Evolutionary conservation across 2,113 vertebrate species (phyloP).

Genomic region (Zosterops japonicus): DNA sequence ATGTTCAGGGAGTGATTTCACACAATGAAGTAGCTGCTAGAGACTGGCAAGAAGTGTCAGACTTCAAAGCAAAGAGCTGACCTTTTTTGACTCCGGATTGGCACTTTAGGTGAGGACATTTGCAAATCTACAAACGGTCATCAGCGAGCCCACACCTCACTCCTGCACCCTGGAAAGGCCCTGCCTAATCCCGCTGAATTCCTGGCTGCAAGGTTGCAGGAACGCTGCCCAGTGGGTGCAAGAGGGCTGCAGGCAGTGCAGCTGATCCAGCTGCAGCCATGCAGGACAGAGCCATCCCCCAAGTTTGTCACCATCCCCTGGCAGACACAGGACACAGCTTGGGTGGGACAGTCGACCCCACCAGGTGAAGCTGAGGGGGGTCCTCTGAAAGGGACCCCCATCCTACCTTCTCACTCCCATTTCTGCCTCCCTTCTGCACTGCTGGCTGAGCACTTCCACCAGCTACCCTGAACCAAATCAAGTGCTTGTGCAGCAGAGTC

Average conservation of each 20-base stretch:
- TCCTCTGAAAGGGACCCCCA: neutral
- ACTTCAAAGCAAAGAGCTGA: slow-evolving; percentile 26
- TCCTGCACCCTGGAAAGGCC: neutral
- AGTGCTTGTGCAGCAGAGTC: neutral
- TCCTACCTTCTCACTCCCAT: neutral
- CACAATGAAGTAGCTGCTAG: slow-evolving; percentile 29
- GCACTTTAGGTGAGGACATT: neutral
- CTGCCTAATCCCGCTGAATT: neutral
- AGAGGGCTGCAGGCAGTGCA: neutral
- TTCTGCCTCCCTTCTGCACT: neutral
- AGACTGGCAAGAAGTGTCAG: slow-evolving; percentile 35
- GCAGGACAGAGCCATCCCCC: rapidly evolving
- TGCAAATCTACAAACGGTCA: neutral
- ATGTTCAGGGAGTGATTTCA: slow-evolving; percentile 24
- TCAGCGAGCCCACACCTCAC: neutral
- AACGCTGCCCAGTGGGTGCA: neutral
- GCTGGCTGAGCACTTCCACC: neutral
- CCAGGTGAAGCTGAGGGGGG: neutral
- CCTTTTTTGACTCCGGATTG: neutral
- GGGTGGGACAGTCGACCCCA: rapidly evolving
- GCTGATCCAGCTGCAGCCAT: neutral
- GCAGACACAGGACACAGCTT: neutral
- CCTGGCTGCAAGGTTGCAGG: rapidly evolving
- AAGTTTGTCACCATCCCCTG: rapidly evolving
- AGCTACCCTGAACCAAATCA: neutral